Evolutionary conservation across 2,797 vertebrate species (phyloP).

Genomic region (Mormyrops attenuatus): DNA sequence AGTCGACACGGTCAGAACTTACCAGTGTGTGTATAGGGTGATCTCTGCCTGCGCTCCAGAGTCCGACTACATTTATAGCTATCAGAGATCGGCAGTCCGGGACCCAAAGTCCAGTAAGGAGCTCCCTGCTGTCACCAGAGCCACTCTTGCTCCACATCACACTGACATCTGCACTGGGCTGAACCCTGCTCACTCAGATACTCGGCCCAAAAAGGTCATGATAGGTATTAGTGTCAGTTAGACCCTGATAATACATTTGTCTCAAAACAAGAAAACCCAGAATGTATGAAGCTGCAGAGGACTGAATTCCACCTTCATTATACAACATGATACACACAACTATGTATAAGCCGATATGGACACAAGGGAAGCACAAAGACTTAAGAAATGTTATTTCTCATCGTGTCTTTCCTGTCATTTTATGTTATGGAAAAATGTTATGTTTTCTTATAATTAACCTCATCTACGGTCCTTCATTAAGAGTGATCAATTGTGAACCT

Average conservation of each 20-base stretch:
- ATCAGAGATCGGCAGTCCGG: slow-evolving; percentile 7
- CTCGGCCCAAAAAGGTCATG: not conserved
- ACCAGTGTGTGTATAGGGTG: not conserved
- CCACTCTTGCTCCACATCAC: slow-evolving; percentile 18
- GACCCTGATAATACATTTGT: not conserved
- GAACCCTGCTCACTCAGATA: slow-evolving; percentile 12
- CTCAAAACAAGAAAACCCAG: not conserved
- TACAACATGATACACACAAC: not conserved
- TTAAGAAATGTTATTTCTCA: not conserved
- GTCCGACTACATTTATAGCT: not conserved
- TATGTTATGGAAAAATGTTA: not conserved
- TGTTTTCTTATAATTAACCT: not conserved
- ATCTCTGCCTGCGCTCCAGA: not conserved
- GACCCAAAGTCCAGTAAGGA: slow-evolving; percentile 24
- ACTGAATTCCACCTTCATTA: not conserved
- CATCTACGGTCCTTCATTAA: not conserved
- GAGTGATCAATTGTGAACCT: not conserved
- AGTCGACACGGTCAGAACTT: not conserved
- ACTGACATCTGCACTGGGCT: not conserved
- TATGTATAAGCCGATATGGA: not conserved
- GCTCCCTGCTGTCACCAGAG: slow-evolving; percentile 19
- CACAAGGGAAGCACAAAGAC: not conserved
- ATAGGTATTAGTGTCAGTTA: not conserved
- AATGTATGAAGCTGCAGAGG: not conserved
- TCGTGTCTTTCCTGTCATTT: not conserved